Evolutionary conservation across 1,140 invertebrate species (phyloP).

Genomic region (Nasonia giraulti): DNA sequence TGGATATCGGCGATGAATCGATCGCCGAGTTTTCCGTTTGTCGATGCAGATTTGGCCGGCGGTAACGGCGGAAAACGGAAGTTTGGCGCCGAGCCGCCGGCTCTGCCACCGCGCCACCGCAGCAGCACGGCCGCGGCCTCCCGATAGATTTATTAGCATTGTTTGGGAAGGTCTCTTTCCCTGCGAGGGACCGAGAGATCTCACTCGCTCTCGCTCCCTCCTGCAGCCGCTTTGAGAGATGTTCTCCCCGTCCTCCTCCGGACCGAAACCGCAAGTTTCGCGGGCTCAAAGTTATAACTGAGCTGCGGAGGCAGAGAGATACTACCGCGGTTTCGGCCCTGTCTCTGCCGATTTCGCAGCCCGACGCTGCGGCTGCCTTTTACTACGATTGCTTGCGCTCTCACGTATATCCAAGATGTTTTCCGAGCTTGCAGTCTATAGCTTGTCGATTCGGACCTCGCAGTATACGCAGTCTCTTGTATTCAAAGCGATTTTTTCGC

Average conservation of each 20-base stretch:
- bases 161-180: conserved; percentile 48
- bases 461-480: too few relatives aligned
- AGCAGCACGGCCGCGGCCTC: conserved; percentile 47
- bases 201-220: background rate
- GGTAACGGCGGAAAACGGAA: conserved; percentile 42
- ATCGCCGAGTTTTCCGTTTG: conserved; percentile 51
- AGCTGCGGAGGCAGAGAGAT: conserved; percentile 28
- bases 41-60: conserved; percentile 33
- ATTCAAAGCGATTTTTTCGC: background rate
- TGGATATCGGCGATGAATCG: conserved; percentile 45
- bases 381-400: conserved; percentile 34
- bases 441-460: background rate
- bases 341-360: conserved; percentile 17
- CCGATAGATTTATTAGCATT: conserved; percentile 54
- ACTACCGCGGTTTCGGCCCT: conserved; percentile 26
- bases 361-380: conserved; percentile 40
- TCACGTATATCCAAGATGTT: background rate
- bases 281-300: conserved; percentile 46
- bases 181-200: conserved; percentile 27
- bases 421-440: background rate
- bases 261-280: conserved; percentile 48
- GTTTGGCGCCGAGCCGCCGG: conserved; percentile 21
- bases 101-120: background rate
- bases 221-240: conserved; percentile 12
- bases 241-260: background rate